Base-by-base conservation (phyloP, 2,888 invertebrate species). In the Boloria euphrosyne region DNA sequence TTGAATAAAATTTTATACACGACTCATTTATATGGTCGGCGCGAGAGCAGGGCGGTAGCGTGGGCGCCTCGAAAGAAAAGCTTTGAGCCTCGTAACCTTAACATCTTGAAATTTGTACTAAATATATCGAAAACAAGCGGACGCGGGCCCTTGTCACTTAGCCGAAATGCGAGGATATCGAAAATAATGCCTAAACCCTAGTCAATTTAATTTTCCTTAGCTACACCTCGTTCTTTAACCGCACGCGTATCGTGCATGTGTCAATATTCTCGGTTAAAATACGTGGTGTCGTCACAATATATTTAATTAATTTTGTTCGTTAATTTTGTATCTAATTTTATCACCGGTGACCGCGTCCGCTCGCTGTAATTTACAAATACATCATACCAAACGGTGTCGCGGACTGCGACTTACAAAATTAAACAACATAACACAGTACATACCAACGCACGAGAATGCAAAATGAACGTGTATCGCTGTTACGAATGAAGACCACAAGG, bases 51-150 rank as follows among this genome's bases (percentile, higher is more conserved):
- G 81, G 82, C 81, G 84, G 82, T 77, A 83, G 85, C 74, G 85
- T 78, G 81, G 80, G 74, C 82, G 84, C 85, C 84, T 76, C 81
- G 80, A 91, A 90, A 90, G 88, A 90, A 91, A 90, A 88, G 92
- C 91, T 92, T 92, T 92, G 91, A 92, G 92, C 92, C 92, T 90
- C 87, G 89, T 90, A 88, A 91, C 87, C 91, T 92, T 92, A 91
- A 91, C 88, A 89, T 90, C 89, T 85, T 90, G 91, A 90, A 92
- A 92, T 92, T 92, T 92, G 92, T 92, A 92, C 92, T 92, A 92
- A 92, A 91, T 90, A 92, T 89, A 90, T 90, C 90, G 85, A 85
- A 70, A 85, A 85, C 87, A 78, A 87, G 87, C 86, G 88, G 87
- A 88, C 90, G 88, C 91, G 87, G 88, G 78, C 84, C 86, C 82